Evolutionary conservation across 1,140 invertebrate genomes (phyloP), one percentile per base, ranked within the genome.

Genomic region (Watersipora subatra): DNA sequence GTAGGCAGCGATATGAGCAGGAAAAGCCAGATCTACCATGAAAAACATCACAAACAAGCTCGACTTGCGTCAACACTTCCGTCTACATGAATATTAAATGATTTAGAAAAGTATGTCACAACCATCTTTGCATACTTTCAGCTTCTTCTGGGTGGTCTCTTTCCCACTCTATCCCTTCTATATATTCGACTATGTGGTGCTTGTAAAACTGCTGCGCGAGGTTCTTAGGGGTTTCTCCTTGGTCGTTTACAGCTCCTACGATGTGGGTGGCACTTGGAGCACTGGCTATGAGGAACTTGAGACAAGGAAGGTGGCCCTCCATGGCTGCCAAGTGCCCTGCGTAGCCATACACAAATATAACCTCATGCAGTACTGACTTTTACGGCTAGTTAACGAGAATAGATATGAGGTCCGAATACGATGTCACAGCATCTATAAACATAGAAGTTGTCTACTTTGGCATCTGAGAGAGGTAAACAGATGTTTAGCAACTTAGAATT

Each of bases 191-290:
- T 25, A 80, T 70, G 62, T 74, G 67, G 20, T 77, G 73, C 64
- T 81, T 80, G 69, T 78, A 80, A 67, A 80, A 81, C 69, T 77
- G 75, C 57, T 79, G 75, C 0, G 79, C 78, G n/a, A 81, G 67
- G 66, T 77, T 78, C 66, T 76, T 76, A 0, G 80, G 77, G 22
- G 78, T 79, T 64, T 81, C 80, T 1, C 79, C 79, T 61, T 80
- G 76, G 65, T 81, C 77, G 63, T 80, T 81, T 22, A 78, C 70
- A 1, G 77, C 79, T 7, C 73, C 72, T 3, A 80, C 67, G 1
- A 79, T 70, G 62, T 75, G 71, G 12, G 68, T 68, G 1, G 73
- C 69, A 64, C 70, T 78, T 1, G 71, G 70, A 25, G 70, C 73
- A 46, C 72, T 72, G 66, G 73, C 73, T n/a, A 81, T 73, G 24